Evolutionary conservation across 2,888 invertebrate species (phyloP).

Genomic region (Epiblema foenella): DNA sequence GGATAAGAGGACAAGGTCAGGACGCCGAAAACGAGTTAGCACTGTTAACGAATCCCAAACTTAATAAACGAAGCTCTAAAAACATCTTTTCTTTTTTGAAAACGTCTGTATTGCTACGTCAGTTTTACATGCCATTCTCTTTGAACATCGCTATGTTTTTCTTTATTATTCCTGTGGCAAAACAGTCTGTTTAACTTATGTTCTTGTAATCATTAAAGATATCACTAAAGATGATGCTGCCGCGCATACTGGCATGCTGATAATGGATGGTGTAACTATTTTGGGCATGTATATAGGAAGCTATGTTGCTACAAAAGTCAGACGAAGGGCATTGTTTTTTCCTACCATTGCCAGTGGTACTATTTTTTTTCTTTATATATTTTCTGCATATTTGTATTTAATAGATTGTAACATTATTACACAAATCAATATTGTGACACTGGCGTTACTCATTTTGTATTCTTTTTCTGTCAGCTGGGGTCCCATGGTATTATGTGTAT

Average conservation of each 20-base stretch:
- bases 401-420: not conserved
- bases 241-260: not conserved
- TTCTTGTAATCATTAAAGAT: no score
- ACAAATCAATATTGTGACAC: not conserved
- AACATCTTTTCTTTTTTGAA: no score
- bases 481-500: constrained; percentile 23
- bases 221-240: no score
- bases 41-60: no score
- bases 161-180: no score
- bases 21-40: no score
- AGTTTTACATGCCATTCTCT: no score
- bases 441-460: constrained; percentile 14
- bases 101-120: no score
- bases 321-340: constrained; percentile 19
- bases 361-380: constrained; percentile 13
- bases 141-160: no score
- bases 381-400: constrained; percentile 11
- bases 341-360: constrained; percentile 3
- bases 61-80: no score
- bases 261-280: constrained; percentile 29
- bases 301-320: constrained; percentile 12
- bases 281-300: constrained; percentile 20
- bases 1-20: no score
- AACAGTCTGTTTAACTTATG: no score
- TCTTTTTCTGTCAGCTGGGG: constrained; percentile 35